phyloP scores from a whole-genome alignment of 2,113 vertebrate genomes.

The Pogonocichla stellata region DNA sequence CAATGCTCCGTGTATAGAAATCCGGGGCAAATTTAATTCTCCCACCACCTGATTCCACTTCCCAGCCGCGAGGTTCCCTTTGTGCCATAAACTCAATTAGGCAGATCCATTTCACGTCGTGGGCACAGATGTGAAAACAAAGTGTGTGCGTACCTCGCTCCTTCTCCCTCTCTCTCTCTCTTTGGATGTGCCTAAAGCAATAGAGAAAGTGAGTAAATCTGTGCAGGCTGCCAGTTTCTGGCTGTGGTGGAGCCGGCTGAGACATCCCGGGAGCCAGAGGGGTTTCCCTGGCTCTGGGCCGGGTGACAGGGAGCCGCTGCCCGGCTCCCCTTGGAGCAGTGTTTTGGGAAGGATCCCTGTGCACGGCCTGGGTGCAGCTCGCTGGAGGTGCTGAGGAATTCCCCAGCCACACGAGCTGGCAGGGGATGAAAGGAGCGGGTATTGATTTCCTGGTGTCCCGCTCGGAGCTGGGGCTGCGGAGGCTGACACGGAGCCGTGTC shows the following conservation, averaged over 20 bases:
- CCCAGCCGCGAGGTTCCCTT: conserved; percentile 65
- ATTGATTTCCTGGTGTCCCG: conserved; percentile 45
- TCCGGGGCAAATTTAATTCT: conserved; percentile 72
- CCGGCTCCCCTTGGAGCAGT: neutral
- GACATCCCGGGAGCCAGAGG: neutral
- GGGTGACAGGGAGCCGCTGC: neutral
- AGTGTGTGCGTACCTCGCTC: neutral
- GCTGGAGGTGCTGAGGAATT: conserved; percentile 58
- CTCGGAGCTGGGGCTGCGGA: neutral
- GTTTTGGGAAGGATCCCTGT: neutral
- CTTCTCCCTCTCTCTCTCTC: neutral
- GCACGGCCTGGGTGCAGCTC: neutral
- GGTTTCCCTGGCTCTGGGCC: neutral
- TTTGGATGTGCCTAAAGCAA: neutral
- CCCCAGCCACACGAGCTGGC: conserved; percentile 45
- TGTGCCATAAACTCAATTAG: conserved; percentile 73
- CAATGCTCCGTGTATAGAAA: conserved; percentile 65
- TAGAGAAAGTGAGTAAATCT: neutral
- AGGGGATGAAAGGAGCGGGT: conserved; percentile 62
- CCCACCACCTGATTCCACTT: conserved; percentile 73
- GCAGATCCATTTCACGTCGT: conserved; percentile 35
- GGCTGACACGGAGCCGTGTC: neutral
- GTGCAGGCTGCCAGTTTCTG: neutral
- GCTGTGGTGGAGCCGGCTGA: neutral
- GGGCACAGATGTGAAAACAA: conserved; percentile 59